A percentile compares a stretch with the other conserved stretches of the same genome.
Conservation (phyloP, 1,140 invertebrate genomes). For the Lasioglossum baleicum region DNA sequence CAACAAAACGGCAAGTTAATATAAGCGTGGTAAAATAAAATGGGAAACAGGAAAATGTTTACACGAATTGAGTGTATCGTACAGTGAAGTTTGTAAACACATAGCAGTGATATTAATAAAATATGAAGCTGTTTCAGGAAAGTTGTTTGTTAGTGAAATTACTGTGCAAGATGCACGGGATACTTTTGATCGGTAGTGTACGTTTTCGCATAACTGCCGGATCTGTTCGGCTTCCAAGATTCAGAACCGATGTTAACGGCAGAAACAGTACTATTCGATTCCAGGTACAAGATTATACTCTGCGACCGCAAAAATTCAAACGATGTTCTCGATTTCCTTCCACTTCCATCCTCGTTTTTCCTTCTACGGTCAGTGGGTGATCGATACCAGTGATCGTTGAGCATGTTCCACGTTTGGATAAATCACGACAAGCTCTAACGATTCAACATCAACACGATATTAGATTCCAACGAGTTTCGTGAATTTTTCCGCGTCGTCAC, state of each 20-base stretch:
- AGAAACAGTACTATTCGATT: constrained; percentile 6
- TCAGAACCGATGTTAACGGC: background rate
- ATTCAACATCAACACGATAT: constrained; percentile 6
- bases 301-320: constrained; percentile 11
- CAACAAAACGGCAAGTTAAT: too few species aligned
- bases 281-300: constrained; percentile 12
- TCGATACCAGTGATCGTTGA: constrained; percentile 5
- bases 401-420: constrained; percentile 5
- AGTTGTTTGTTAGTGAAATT: too few species aligned
- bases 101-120: too few species aligned
- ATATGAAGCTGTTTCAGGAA: too few species aligned
- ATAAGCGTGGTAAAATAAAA: too few species aligned
- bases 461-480: constrained; percentile 14
- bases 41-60: too few species aligned
- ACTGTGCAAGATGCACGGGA: too few species aligned
- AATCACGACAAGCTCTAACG: background rate
- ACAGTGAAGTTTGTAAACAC: too few species aligned
- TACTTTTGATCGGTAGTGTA: background rate
- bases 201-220: background rate
- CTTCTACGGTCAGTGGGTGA: constrained; percentile 6
- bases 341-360: constrained; percentile 12
- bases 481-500: background rate
- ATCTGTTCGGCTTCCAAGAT: background rate
- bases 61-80: too few species aligned
- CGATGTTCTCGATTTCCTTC: constrained; percentile 19